Conservation (phyloP, 2,797 vertebrate genomes). For the Sebastes reedi region DNA sequence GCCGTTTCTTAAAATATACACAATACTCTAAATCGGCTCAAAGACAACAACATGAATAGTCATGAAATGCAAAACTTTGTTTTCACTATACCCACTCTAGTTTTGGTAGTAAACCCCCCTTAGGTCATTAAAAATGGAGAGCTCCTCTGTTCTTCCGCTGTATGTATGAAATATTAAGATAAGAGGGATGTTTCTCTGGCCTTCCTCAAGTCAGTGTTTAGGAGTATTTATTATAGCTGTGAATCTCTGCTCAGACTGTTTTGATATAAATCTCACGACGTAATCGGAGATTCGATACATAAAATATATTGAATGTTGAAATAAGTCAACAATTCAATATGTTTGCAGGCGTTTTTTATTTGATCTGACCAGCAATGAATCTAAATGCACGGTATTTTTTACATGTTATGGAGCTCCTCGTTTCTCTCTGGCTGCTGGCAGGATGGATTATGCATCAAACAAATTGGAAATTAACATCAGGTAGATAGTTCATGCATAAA, state of each 20-base stretch:
- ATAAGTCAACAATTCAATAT: not conserved
- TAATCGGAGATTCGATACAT: not conserved
- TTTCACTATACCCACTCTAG: slow-evolving; percentile 35
- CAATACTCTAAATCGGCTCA: slow-evolving; percentile 33
- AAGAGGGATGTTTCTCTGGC: slow-evolving; percentile 36
- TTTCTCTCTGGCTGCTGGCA: not conserved
- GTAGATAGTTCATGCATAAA: not conserved
- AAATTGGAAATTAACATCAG: not conserved
- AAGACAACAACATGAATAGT: slow-evolving; percentile 61
- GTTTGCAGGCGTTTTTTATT: not conserved
- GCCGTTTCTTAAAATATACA: slow-evolving; percentile 14
- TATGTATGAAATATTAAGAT: slow-evolving; percentile 63
- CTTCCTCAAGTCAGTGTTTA: slow-evolving; percentile 23
- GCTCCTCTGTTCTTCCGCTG: slow-evolving; percentile 40
- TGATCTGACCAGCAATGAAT: not conserved
- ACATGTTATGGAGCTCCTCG: not conserved
- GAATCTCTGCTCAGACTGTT: slow-evolving; percentile 15
- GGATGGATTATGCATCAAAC: not conserved
- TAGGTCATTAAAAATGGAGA: slow-evolving; percentile 62
- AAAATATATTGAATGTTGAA: slow-evolving; percentile 2
- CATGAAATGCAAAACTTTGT: slow-evolving; percentile 48
- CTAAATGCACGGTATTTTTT: not conserved
- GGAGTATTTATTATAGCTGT: slow-evolving; percentile 36
- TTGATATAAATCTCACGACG: slow-evolving; percentile 12
- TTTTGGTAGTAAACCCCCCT: slow-evolving; percentile 38